A percentile compares a stretch with the other conserved stretches of the same genome.
Conservation (phyloP, 1,140 invertebrate genomes). For the Drosophila grimshawi region DNA sequence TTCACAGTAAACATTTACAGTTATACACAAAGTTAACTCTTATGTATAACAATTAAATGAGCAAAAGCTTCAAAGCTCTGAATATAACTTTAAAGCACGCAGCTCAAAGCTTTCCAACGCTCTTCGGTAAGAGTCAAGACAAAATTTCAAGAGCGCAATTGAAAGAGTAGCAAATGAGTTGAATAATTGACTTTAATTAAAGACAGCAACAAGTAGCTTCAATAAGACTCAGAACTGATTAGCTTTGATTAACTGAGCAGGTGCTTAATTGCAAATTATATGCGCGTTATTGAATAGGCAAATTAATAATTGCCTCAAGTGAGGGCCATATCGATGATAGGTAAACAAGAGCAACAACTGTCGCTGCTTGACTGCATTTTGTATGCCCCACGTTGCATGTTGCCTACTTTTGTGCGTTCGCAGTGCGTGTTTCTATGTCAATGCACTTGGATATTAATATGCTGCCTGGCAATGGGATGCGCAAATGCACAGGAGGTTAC, state of each 20-base stretch:
- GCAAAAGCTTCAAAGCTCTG: constrained; percentile 29
- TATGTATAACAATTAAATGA: constrained; percentile 25
- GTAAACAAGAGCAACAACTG: constrained; percentile 15
- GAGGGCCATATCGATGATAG: background rate
- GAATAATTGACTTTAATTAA: background rate
- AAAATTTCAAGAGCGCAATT: background rate
- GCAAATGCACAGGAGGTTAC: constrained; percentile 29
- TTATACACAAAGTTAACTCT: background rate
- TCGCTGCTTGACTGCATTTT: constrained; percentile 39
- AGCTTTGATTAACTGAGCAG: background rate
- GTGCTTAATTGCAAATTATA: background rate
- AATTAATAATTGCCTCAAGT: background rate
- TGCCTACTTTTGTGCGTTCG: constrained; percentile 62
- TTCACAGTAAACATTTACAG: background rate
- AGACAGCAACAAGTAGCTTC: constrained; percentile 24
- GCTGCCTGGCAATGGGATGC: constrained; percentile 24
- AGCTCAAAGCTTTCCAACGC: constrained; percentile 13
- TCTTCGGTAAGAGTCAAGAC: background rate
- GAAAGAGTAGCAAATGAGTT: background rate
- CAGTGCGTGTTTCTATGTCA: constrained; percentile 75
- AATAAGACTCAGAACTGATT: background rate
- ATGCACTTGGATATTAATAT: constrained; percentile 72
- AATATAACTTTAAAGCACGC: background rate
- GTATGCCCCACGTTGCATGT: constrained; percentile 15
- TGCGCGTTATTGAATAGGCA: background rate